Conservation (phyloP, 2,797 vertebrate genomes). For the Pseudopleuronectes americanus region DNA sequence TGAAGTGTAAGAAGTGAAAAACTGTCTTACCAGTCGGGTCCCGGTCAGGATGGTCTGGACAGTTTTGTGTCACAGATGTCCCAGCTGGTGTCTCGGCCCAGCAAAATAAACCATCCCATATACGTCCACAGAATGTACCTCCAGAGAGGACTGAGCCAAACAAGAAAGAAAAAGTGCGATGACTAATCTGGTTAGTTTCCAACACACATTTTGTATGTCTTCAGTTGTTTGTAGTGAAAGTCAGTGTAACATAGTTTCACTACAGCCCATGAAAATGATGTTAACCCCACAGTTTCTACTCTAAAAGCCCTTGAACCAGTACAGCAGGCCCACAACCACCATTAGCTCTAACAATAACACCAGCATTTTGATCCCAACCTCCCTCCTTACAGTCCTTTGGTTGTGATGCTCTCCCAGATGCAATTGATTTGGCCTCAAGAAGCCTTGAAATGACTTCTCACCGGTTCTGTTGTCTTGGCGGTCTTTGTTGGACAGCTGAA, state of each 20-base stretch:
- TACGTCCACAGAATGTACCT: constrained; percentile 89
- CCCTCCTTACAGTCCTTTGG: constrained; percentile 2
- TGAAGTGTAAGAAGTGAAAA: not conserved
- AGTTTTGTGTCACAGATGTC: constrained; percentile 84
- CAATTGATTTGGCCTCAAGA: constrained; percentile 31
- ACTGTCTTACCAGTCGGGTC: constrained; percentile 85
- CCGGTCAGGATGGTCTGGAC: constrained; percentile 88
- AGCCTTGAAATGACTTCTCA: constrained; percentile 60
- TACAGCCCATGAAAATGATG: not conserved
- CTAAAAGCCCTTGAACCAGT: not conserved
- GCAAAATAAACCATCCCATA: constrained; percentile 95
- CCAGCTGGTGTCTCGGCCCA: constrained; percentile 93
- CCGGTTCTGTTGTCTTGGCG: constrained; percentile 76
- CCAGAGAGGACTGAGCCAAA: not conserved
- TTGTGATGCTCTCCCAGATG: constrained; percentile 21
- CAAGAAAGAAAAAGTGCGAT: not conserved
- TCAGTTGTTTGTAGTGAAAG: not conserved
- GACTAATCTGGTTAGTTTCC: not conserved
- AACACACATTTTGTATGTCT: not conserved
- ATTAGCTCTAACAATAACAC: constrained; percentile 10
- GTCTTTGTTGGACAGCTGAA: constrained; percentile 61
- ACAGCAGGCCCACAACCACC: not conserved
- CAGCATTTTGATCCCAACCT: constrained; percentile 3
- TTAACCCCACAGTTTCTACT: not conserved
- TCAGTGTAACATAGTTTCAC: not conserved